phyloP scores from a whole-genome alignment of 2,888 invertebrate species.

The Andrena trimmerana region DNA sequence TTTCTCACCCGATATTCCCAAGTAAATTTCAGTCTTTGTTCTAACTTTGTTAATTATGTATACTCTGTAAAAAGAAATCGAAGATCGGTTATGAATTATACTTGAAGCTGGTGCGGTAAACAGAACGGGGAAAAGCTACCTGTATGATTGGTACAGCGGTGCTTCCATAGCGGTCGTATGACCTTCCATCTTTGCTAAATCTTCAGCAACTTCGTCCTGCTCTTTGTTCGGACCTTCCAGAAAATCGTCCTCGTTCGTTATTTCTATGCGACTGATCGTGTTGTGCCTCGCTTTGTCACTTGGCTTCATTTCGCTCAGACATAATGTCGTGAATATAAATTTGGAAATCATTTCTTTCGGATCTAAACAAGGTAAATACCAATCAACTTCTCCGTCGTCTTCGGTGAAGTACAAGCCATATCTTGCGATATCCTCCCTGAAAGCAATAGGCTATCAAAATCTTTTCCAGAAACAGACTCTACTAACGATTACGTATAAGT shows the following conservation, averaged over 20 bases:
- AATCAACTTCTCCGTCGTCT: conserved; percentile 97
- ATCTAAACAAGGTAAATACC: conserved; percentile 96
- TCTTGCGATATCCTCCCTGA: conserved; percentile 87
- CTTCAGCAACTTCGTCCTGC: conserved; percentile 83
- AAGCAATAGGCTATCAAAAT: conserved; percentile 48
- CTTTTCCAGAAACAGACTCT: background rate
- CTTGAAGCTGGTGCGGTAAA: conserved; percentile 19
- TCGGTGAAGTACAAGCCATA: conserved; percentile 98
- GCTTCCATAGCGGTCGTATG: conserved; percentile 94
- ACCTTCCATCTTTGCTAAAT: conserved; percentile 89
- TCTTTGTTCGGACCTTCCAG: conserved; percentile 75
- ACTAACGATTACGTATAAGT: background rate
- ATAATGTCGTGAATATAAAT: conserved; percentile 96
- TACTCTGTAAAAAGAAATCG: conserved; percentile 87
- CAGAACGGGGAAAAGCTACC: conserved; percentile 66
- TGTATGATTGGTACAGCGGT: conserved; percentile 92
- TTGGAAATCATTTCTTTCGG: conserved; percentile 95
- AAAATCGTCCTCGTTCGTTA: conserved; percentile 83
- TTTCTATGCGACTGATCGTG: conserved; percentile 78
- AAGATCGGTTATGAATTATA: conserved; percentile 11
- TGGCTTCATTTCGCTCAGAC: conserved; percentile 92
- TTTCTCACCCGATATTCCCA: conserved; percentile 95
- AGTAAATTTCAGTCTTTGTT: conserved; percentile 93
- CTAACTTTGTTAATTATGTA: conserved; percentile 92
- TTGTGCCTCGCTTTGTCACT: conserved; percentile 83